Evolutionary conservation across 2,888 invertebrate species (phyloP).

Genomic region (Chymomyza fuscimana): DNA sequence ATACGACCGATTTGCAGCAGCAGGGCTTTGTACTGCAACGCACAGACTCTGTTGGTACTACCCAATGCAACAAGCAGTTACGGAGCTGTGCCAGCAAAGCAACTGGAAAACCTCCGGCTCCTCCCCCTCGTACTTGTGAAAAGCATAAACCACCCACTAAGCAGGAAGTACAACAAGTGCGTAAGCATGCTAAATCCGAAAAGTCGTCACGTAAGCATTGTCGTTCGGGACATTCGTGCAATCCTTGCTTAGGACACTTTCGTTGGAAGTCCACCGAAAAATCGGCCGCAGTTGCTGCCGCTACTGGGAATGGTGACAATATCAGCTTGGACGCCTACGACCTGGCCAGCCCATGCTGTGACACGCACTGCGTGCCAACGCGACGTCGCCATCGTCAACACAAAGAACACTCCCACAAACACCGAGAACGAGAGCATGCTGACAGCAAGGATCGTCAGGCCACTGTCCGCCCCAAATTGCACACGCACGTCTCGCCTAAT

Average conservation of each 20-base stretch:
- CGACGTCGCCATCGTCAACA: constrained; percentile 81
- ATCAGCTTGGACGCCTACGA: constrained; percentile 92
- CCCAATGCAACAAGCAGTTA: constrained; percentile 55
- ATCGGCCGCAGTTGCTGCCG: constrained; percentile 41
- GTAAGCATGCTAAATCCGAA: constrained; percentile 59
- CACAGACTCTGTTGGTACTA: constrained; percentile 79
- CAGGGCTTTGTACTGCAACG: constrained; percentile 84
- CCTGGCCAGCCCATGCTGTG: constrained; percentile 91
- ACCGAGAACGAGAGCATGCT: constrained; percentile 79
- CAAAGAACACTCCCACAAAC: constrained; percentile 84
- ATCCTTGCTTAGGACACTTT: constrained; percentile 85
- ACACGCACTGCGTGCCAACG: constrained; percentile 90
- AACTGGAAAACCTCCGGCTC: constrained; percentile 68
- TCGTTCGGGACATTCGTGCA: constrained; percentile 83
- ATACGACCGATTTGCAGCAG: constrained; percentile 81
- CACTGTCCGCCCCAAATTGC: constrained; percentile 21
- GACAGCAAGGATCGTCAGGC: constrained; percentile 44
- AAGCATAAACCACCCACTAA: constrained; percentile 75
- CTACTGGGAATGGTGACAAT: constrained; percentile 81
- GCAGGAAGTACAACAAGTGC: constrained; percentile 40
- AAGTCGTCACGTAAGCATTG: constrained; percentile 77
- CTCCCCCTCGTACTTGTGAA: constrained; percentile 77
- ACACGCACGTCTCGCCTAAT: constrained; percentile 5
- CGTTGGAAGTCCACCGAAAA: constrained; percentile 79
- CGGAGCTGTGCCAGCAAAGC: constrained; percentile 30